Percentiles rank a stretch among this genome's conserved stretches.
These are phyloP conservation scores for Palloptera scutellata DNA, from an alignment of 2,888 invertebrate species.

Conservation along the genomic window DNA sequence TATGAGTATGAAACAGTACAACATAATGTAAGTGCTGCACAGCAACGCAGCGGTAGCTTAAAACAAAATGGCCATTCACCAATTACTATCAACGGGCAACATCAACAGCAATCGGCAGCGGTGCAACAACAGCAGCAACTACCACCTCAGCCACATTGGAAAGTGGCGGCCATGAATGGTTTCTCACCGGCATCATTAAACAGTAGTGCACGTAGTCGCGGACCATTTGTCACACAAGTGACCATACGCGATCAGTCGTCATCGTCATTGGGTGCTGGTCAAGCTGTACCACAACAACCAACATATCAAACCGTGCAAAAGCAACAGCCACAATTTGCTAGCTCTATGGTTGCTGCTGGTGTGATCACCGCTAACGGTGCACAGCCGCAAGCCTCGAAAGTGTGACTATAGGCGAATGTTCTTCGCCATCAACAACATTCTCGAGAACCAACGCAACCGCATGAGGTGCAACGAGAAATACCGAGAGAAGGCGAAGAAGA, in stretches of 20 bases:
- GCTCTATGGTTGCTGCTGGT: constrained; percentile 22
- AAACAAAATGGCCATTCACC: constrained; percentile 55
- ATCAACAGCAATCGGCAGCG: constrained; percentile 26
- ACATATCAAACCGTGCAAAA: constrained; percentile 60
- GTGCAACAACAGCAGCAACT: constrained; percentile 57
- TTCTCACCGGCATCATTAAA: constrained; percentile 57
- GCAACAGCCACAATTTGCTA: constrained; percentile 44
- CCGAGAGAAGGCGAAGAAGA: constrained; percentile 31
- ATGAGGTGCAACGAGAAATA: neutral
- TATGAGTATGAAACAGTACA: constrained; percentile 86
- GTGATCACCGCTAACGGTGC: constrained; percentile 21
- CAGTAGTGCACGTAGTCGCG: constrained; percentile 65
- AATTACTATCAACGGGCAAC: constrained; percentile 43
- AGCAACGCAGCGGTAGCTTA: constrained; percentile 55
- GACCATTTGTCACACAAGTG: constrained; percentile 72
- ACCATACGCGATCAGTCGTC: constrained; percentile 68
- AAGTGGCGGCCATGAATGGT: constrained; percentile 59
- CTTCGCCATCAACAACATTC: constrained; percentile 38
- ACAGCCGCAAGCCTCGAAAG: constrained; percentile 60
- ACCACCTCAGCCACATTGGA: constrained; percentile 58
- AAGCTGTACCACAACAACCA: constrained; percentile 45
- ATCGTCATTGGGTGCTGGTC: constrained; percentile 34
- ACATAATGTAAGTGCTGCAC: constrained; percentile 65
- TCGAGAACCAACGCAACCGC: constrained; percentile 48
- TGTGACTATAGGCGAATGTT: constrained; percentile 63